Evolutionary conservation across 2,797 vertebrate species (phyloP).

Genomic region (Hippoglossus hippoglossus): DNA sequence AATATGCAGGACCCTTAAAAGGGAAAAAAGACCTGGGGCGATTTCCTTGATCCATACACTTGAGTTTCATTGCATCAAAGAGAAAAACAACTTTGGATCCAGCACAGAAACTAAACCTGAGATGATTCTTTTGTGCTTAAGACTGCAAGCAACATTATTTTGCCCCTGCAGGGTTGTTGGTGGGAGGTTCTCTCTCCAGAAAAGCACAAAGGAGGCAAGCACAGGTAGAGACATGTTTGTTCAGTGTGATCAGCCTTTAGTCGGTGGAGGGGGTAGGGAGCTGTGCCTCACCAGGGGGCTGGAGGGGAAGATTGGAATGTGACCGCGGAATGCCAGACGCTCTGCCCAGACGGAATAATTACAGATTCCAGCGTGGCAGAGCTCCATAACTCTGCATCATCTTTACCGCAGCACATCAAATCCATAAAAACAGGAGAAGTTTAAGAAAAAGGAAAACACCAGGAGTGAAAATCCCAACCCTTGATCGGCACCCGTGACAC

Average conservation of each 20-base stretch:
- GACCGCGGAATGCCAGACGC: constrained; percentile 87
- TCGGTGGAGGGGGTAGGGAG: constrained; percentile 68
- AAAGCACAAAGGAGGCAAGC: constrained; percentile 51
- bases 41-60: constrained; percentile 20
- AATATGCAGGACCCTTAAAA: not conserved
- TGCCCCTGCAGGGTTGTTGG: not conserved
- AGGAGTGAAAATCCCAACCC: not conserved
- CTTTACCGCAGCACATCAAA: constrained; percentile 77
- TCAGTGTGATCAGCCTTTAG: constrained; percentile 59
- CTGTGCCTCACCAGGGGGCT: constrained; percentile 70
- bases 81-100: not conserved
- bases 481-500: not conserved
- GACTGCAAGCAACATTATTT: not conserved
- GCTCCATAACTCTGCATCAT: constrained; percentile 65
- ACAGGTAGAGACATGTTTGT: constrained; percentile 80
- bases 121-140: constrained; percentile 14
- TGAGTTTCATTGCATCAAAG: constrained; percentile 33
- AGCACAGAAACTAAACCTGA: constrained; percentile 13
- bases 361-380: constrained; percentile 77
- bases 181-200: constrained; percentile 17
- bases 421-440: constrained; percentile 30
- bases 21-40: not conserved
- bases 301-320: constrained; percentile 82
- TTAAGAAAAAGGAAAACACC: not conserved
- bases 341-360: constrained; percentile 85